phyloP scores from a whole-genome alignment of 2,888 invertebrate genomes.

The Sarcophaga variegata region DNA sequence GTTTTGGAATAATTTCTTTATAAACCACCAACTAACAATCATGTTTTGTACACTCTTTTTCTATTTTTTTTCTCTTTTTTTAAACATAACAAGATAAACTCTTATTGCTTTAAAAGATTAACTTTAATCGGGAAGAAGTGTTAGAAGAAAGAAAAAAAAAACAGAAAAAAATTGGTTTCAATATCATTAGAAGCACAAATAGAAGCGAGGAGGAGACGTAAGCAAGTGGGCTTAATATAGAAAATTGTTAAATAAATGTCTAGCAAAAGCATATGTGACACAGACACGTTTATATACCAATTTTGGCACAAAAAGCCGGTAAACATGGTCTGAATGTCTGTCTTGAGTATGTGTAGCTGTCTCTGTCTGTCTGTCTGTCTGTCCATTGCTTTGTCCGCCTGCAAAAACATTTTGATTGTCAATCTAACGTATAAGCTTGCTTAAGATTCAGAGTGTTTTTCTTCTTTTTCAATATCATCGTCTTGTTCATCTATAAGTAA shows the following conservation, averaged over 20 bases:
- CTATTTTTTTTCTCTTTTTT: conserved; percentile 20
- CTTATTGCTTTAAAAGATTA: conserved; percentile 41
- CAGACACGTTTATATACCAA: conserved; percentile 70
- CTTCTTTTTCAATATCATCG: background rate
- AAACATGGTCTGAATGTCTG: conserved; percentile 52
- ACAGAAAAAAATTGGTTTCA: conserved; percentile 5
- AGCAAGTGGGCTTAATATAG: conserved; percentile 31
- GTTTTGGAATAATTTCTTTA: conserved; percentile 61
- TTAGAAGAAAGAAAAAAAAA: conserved; percentile 18
- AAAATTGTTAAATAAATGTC: conserved; percentile 65
- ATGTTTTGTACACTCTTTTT: conserved; percentile 29
- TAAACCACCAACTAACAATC: conserved; percentile 35
- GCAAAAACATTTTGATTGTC: background rate
- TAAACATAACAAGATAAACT: conserved; percentile 32
- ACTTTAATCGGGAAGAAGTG: conserved; percentile 17
- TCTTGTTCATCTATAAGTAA: background rate
- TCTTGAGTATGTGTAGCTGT: background rate
- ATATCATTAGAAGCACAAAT: background rate
- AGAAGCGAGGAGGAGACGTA: background rate
- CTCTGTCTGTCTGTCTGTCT: conserved; percentile 24
- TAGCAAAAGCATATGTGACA: conserved; percentile 63
- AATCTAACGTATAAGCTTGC: conserved; percentile 63
- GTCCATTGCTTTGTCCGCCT: conserved; percentile 21
- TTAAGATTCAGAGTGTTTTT: conserved; percentile 10
- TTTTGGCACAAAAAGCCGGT: conserved; percentile 69